phyloP scores from a whole-genome alignment of 2,113 vertebrate genomes.

The Lonchura striata region DNA sequence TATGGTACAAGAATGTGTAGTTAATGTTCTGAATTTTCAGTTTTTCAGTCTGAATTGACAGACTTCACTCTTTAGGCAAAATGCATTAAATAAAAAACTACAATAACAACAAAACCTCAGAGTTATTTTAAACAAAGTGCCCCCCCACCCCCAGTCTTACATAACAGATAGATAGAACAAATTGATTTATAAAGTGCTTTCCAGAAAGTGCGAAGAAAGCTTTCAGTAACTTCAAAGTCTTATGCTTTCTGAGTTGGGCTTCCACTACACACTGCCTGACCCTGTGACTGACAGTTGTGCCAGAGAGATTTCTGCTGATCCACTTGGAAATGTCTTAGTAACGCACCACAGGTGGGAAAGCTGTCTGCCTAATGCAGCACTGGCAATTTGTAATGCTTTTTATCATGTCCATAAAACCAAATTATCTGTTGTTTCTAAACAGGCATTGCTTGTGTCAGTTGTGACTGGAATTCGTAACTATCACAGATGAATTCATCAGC shows the following conservation, averaged over 20 bases:
- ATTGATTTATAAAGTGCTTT: not conserved
- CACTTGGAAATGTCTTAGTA: not conserved
- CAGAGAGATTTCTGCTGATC: not conserved
- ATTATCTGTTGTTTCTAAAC: slow-evolving; percentile 1
- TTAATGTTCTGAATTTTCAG: not conserved
- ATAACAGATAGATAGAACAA: not conserved
- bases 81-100: not conserved
- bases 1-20: not conserved
- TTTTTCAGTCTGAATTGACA: not conserved
- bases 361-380: not conserved
- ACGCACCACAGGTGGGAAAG: not conserved
- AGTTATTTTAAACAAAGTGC: not conserved
- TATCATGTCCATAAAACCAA: not conserved
- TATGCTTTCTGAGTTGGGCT: not conserved
- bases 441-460: not conserved
- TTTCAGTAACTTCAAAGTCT: not conserved
- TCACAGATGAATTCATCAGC: not conserved
- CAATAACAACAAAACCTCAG: not conserved
- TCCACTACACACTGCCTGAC: not conserved
- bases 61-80: not conserved
- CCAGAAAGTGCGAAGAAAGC: not conserved
- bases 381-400: not conserved
- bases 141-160: fast-evolving
- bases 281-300: not conserved
- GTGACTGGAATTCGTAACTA: not conserved